These are phyloP conservation scores for Zaprionus capensis DNA, from an alignment of 1,140 invertebrate genomes.

Conservation along the genomic window DNA sequence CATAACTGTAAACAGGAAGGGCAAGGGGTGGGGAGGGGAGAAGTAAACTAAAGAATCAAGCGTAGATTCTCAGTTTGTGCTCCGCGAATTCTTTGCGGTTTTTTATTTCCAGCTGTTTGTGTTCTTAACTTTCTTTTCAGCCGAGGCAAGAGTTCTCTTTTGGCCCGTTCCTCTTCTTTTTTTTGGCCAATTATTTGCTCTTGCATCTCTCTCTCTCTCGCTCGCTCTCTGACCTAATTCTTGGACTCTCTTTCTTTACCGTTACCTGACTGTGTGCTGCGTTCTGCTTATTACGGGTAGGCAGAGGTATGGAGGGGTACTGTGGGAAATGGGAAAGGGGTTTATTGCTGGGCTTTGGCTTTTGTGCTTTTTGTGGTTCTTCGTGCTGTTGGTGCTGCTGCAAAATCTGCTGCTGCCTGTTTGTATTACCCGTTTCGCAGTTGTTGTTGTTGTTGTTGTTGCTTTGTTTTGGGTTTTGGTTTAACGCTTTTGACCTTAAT, in stretches of 20 bases:
- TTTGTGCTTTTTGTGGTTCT: conserved; percentile 70
- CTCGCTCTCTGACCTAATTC: conserved; percentile 66
- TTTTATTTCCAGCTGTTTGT: conserved; percentile 11
- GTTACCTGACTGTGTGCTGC: conserved; percentile 36
- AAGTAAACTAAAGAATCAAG: conserved; percentile 23
- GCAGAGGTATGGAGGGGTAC: not conserved
- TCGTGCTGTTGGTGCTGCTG: conserved; percentile 62
- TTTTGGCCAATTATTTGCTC: conserved; percentile 65
- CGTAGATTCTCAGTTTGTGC: conserved; percentile 9
- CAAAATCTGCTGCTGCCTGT: conserved; percentile 70
- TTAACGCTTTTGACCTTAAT: conserved; percentile 82
- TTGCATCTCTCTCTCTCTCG: not conserved
- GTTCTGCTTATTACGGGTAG: conserved; percentile 16
- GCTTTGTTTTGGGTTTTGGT: conserved; percentile 65
- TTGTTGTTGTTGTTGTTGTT: conserved; percentile 50
- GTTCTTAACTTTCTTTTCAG: conserved; percentile 71
- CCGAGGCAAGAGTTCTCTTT: conserved; percentile 39
- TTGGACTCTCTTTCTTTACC: conserved; percentile 50
- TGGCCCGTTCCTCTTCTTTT: conserved; percentile 1
- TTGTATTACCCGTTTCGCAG: conserved; percentile 41
- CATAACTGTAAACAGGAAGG: conserved; percentile 62
- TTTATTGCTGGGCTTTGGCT: conserved; percentile 27
- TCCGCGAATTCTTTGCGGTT: conserved; percentile 16
- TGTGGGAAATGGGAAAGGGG: not conserved
- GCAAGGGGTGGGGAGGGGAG: too few species aligned